Percentiles rank a stretch among this genome's conserved stretches.
Conservation (phyloP, 1,140 invertebrate species). For the Mamestra configurata region DNA sequence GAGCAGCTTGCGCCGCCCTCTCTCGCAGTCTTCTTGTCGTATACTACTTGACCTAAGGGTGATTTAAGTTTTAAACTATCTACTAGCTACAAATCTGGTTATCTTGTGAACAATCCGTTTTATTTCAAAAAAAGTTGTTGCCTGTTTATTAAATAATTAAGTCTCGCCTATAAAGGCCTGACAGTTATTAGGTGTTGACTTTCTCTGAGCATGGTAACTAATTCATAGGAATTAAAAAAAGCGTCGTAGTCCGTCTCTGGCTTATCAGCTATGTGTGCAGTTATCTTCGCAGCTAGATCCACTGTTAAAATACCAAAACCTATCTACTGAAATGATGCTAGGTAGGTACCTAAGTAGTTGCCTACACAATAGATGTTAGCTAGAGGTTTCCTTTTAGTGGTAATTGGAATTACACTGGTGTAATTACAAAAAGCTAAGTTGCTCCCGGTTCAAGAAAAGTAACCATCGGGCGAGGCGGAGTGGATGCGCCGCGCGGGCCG, state of each 20-base stretch:
- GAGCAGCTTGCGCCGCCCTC: too few species aligned
- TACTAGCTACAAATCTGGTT: not conserved
- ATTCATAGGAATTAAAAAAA: too few species aligned
- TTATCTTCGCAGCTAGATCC: too few species aligned
- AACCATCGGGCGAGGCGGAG: conserved; percentile 48
- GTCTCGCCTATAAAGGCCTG: not conserved
- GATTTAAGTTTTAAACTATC: too few species aligned
- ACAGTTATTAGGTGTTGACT: not conserved
- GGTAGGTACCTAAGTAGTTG: too few species aligned
- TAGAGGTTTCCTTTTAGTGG: not conserved
- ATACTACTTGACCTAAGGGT: too few species aligned
- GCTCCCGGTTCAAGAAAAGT: conserved; percentile 44
- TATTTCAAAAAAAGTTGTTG: not conserved
- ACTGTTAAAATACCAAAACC: too few species aligned
- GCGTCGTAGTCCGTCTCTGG: too few species aligned
- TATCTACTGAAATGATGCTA: too few species aligned
- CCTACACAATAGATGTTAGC: not conserved
- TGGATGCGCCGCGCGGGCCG: conserved; percentile 51
- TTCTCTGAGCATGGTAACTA: not conserved
- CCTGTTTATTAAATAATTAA: not conserved
- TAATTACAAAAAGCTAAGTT: conserved; percentile 37
- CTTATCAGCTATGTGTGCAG: too few species aligned
- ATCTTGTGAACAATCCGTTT: not conserved
- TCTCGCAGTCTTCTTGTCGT: too few species aligned
- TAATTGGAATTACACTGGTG: not conserved